Percentiles rank a stretch among this genome's conserved stretches.
These are phyloP conservation scores for Montipora foliosa DNA, from an alignment of 64 coral and sea anemone genomes.

Conservation along the genomic window DNA sequence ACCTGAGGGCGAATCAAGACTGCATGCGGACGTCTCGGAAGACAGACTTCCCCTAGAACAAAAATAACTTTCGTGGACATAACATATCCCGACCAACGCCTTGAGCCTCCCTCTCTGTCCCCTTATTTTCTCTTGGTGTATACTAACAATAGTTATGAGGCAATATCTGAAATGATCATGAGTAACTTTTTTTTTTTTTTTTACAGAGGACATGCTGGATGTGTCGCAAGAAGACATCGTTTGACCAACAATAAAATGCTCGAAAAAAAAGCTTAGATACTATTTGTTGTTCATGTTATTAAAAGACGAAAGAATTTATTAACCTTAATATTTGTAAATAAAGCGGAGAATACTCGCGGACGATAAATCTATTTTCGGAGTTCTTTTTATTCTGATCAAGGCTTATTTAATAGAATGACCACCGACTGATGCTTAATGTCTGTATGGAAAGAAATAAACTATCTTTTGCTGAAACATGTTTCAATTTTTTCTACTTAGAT, in stretches of 20 bases:
- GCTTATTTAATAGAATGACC: slow-evolving; percentile 49
- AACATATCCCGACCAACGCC: no score
- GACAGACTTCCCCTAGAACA: no score
- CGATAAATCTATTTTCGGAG: slow-evolving; percentile 64
- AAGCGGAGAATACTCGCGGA: slow-evolving; percentile 37
- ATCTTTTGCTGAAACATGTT: slow-evolving; percentile 23
- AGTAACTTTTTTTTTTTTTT: not conserved
- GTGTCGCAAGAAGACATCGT: slow-evolving; percentile 91
- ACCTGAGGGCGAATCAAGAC: no score
- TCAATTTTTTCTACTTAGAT: no score
- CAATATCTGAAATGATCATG: not conserved
- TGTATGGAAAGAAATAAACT: slow-evolving; percentile 29
- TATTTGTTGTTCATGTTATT: not conserved
- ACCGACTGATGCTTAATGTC: slow-evolving; percentile 6
- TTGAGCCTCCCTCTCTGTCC: no score
- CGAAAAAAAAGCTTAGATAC: not conserved
- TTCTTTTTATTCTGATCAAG: slow-evolving; percentile 41
- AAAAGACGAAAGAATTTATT: slow-evolving; percentile 37
- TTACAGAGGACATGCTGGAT: slow-evolving; percentile 74
- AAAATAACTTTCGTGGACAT: no score
- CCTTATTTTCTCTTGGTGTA: no score
- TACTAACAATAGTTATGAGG: no score
- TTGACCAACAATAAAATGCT: slow-evolving; percentile 1
- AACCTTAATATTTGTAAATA: slow-evolving; percentile 39
- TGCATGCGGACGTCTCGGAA: no score